These are phyloP conservation scores for Heterodera schachtii DNA, from an alignment of 1,140 invertebrate genomes.

Conservation along the genomic window DNA sequence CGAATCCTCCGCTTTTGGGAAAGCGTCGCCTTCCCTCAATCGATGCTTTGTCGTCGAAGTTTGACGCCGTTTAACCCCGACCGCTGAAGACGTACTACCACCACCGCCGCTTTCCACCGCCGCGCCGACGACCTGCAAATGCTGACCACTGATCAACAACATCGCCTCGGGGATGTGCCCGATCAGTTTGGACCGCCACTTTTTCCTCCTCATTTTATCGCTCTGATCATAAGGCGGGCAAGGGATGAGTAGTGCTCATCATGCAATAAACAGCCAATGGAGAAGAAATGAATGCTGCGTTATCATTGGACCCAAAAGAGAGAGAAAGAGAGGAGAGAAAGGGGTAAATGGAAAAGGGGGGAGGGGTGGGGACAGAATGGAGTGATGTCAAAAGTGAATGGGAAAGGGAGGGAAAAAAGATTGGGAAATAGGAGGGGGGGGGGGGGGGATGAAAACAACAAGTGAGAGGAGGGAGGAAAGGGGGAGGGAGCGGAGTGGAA, in stretches of 20 bases:
- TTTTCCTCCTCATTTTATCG: background rate
- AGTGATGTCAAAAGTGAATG: background rate
- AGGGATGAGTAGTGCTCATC: background rate
- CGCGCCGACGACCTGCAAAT: background rate
- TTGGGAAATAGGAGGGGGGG: too few relatives aligned
- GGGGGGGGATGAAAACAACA: too few relatives aligned
- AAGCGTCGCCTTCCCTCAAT: background rate
- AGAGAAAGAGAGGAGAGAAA: background rate
- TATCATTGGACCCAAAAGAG: background rate
- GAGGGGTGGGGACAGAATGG: background rate
- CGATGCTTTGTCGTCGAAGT: background rate
- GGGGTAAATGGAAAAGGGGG: background rate
- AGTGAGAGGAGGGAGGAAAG: background rate
- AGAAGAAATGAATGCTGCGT: background rate
- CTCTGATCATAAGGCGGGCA: background rate
- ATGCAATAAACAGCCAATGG: background rate
- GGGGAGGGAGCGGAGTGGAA: background rate
- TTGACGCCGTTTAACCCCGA: background rate
- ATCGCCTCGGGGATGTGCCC: background rate
- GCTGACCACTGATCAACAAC: background rate
- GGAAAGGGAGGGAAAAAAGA: too few relatives aligned
- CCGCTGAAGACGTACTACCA: background rate
- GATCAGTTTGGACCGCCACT: background rate
- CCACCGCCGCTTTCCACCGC: too few relatives aligned
- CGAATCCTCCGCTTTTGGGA: background rate